Conservation (phyloP, 2,888 invertebrate species). For the Rotaria magnacalcarata region DNA sequence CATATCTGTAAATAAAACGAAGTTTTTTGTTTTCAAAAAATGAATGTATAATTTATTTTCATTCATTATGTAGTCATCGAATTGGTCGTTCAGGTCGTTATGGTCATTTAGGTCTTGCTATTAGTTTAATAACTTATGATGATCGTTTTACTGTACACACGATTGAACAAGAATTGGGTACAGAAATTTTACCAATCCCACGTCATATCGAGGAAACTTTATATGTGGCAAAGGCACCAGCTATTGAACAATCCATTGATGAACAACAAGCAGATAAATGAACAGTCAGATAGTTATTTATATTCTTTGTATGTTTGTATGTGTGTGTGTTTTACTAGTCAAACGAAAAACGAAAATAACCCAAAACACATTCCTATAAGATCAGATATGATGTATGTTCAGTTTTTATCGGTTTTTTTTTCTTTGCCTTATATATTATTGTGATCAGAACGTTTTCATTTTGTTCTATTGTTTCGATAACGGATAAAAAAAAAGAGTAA, state of each 20-base stretch:
- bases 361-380: neutral
- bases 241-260: neutral
- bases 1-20: conserved; percentile 68
- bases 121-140: conserved; percentile 97
- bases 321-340: conserved; percentile 2
- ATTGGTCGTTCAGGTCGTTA: conserved; percentile 97
- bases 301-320: neutral
- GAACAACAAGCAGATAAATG: neutral
- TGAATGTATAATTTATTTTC: neutral
- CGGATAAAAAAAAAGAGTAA: neutral
- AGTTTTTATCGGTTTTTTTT: neutral
- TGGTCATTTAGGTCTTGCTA: conserved; percentile 96
- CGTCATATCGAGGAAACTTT: conserved; percentile 96
- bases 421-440: neutral
- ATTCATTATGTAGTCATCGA: conserved; percentile 67
- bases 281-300: no score
- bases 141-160: conserved; percentile 92
- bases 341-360: neutral
- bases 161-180: conserved; percentile 95
- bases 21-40: no score
- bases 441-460: neutral
- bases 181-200: conserved; percentile 98
- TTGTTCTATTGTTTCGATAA: neutral
- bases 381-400: neutral
- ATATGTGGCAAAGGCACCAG: conserved; percentile 67